Conservation (phyloP, 2,888 invertebrate genomes). For the Eupithecia abbreviata region DNA sequence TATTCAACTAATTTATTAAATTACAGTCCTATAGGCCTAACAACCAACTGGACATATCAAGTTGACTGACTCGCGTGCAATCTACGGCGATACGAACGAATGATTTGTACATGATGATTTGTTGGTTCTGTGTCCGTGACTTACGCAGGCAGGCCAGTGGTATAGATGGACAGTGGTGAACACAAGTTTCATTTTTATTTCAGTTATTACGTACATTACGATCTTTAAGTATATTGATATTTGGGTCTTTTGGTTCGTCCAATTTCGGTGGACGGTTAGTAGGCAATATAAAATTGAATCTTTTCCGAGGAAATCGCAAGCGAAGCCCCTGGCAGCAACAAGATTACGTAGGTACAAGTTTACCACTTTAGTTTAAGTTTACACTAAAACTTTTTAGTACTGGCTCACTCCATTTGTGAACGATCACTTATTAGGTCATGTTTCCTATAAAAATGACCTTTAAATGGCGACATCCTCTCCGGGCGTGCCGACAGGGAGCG, state of each 20-base stretch:
- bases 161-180: neutral
- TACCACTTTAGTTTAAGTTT: too few species aligned
- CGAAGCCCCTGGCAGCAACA: too few species aligned
- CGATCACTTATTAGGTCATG: neutral
- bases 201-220: neutral
- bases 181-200: neutral
- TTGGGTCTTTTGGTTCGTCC: neutral
- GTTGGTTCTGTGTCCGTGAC: neutral
- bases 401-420: too few species aligned
- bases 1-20: neutral
- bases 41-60: neutral
- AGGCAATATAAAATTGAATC: neutral
- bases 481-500: slow-evolving; percentile 50
- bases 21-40: neutral
- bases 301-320: too few species aligned
- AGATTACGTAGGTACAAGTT: too few species aligned
- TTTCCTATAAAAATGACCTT: slow-evolving; percentile 62
- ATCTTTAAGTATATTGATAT: neutral
- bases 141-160: neutral
- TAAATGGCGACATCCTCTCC: slow-evolving; percentile 85
- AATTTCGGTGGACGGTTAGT: neutral
- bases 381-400: neutral
- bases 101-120: slow-evolving; percentile 4
- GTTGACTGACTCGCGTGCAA: neutral
- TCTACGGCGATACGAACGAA: slow-evolving; percentile 1